Percentiles rank a stretch among this genome's conserved stretches.
These are phyloP conservation scores for Steinernema hermaphroditum DNA, from an alignment of 2,888 invertebrate species.

Conservation along the genomic window DNA sequence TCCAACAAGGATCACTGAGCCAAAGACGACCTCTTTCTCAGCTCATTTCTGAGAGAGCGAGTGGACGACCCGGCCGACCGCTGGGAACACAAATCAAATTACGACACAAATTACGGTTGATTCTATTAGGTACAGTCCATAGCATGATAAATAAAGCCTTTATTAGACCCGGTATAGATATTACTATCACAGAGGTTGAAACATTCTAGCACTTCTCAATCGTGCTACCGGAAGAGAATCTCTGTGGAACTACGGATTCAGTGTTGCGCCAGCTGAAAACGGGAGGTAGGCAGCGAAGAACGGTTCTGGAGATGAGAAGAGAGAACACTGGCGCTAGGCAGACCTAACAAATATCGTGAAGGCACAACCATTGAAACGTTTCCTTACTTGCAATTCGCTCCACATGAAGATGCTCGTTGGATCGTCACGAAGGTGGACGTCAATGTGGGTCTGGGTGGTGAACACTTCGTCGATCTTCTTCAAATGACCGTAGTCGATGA, in stretches of 20 bases:
- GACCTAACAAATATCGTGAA: neutral
- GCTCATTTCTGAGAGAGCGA: no score
- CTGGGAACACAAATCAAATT: no score
- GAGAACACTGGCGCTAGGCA: conserved; percentile 1
- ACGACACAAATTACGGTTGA: no score
- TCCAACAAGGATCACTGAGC: no score
- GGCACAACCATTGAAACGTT: no score
- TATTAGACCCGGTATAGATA: conserved; percentile 12
- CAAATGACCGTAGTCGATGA: conserved; percentile 21
- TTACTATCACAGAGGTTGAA: neutral
- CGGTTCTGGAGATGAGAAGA: neutral
- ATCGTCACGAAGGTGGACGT: neutral
- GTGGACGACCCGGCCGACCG: no score
- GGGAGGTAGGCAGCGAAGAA: conserved; percentile 7
- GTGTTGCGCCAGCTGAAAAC: neutral
- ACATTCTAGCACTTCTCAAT: neutral
- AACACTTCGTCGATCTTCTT: conserved; percentile 3
- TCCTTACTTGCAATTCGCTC: neutral
- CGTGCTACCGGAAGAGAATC: no score
- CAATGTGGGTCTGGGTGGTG: neutral
- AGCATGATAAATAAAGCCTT: conserved; percentile 27
- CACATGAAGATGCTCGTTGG: conserved; percentile 19
- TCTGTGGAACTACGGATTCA: conserved; percentile 1
- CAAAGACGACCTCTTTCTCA: no score
- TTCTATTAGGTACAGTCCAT: no score